Conservation (phyloP, 2,113 vertebrate genomes). For the Pelmatolapia mariae region DNA sequence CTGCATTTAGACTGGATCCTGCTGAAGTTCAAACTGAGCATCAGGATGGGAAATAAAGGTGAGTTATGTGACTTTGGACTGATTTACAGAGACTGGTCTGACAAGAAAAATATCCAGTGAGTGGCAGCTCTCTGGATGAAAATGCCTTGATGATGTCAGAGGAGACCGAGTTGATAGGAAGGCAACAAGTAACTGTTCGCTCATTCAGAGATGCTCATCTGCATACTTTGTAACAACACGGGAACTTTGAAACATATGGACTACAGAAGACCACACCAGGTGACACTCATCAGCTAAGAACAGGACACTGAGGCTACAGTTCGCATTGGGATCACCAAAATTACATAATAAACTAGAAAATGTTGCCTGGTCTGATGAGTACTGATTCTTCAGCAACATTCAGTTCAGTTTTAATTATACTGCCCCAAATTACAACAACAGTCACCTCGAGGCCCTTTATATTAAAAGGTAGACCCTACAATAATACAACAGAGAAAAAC, state of each 20-base stretch:
- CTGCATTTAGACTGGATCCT: neutral
- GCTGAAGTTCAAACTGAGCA: neutral
- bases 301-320: neutral
- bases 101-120: neutral
- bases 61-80: neutral
- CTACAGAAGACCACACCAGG: neutral
- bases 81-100: neutral
- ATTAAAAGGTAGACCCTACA: neutral
- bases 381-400: neutral
- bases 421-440: neutral
- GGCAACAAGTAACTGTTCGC: neutral
- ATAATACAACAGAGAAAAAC: neutral
- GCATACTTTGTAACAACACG: neutral
- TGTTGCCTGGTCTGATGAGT: neutral
- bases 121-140: neutral
- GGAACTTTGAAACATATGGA: neutral
- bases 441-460: neutral
- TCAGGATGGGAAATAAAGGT: neutral
- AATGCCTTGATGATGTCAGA: neutral
- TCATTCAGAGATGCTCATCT: neutral
- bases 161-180: neutral
- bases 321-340: neutral
- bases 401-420: neutral
- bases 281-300: neutral
- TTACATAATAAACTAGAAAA: neutral